These are phyloP conservation scores for Mormyrus proboscirostris DNA, from an alignment of 2,797 vertebrate genomes.

Conservation along the genomic window DNA sequence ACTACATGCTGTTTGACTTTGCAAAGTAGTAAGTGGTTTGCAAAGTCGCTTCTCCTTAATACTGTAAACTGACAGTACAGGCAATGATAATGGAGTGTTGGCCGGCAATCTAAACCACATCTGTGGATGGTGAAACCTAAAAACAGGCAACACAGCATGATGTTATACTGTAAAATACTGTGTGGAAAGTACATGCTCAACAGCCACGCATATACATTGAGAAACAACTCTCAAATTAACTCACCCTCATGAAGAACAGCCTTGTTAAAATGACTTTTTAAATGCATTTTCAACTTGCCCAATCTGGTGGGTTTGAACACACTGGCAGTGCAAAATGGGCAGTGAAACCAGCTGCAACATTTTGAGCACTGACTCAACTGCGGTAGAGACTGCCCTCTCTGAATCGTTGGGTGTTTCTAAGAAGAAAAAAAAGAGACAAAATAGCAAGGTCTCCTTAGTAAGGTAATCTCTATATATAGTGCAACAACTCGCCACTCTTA, in stretches of 20 bases:
- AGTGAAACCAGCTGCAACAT: slow-evolving; percentile 1
- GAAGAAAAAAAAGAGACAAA: background rate
- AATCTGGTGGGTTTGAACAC: slow-evolving; percentile 9
- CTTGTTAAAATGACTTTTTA: slow-evolving; percentile 16
- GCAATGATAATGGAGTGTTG: slow-evolving; percentile 14
- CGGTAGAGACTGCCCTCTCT: background rate
- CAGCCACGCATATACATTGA: background rate
- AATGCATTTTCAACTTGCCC: slow-evolving; percentile 9
- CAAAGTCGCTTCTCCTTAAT: slow-evolving; percentile 1
- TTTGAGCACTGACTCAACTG: background rate
- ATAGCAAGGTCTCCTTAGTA: background rate
- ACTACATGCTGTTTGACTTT: background rate
- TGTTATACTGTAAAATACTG: background rate
- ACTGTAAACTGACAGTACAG: slow-evolving; percentile 8
- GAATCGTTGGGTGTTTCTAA: background rate
- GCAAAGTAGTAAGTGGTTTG: background rate
- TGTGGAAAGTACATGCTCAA: background rate
- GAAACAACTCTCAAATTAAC: background rate
- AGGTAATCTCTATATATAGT: background rate
- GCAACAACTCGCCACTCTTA: background rate
- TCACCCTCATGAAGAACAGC: slow-evolving; percentile 3
- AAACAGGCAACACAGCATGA: background rate
- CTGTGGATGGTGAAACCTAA: slow-evolving; percentile 18
- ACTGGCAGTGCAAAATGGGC: slow-evolving; percentile 1
- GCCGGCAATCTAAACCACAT: slow-evolving; percentile 16